A percentile compares a stretch with the other conserved stretches of the same genome.
Conservation (phyloP, 2,113 vertebrate species). For the Heloderma charlesbogerti region DNA sequence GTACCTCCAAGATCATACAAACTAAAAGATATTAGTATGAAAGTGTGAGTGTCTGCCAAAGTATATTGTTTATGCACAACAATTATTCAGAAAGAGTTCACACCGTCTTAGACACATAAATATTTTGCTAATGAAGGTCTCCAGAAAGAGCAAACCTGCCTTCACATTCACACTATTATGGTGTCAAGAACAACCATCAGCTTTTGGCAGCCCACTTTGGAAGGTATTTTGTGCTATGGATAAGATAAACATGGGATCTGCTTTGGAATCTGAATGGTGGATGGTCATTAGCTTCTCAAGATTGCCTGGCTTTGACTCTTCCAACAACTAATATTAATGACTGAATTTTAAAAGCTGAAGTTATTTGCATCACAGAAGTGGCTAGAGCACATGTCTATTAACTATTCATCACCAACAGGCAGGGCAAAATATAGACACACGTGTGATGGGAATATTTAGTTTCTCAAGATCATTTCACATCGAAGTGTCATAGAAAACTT, state of each 20-base stretch:
- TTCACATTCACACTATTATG: slow-evolving; percentile 16
- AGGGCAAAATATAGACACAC: slow-evolving; percentile 22
- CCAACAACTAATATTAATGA: not conserved
- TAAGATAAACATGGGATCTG: slow-evolving; percentile 27
- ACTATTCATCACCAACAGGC: slow-evolving; percentile 10
- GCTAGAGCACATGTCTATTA: slow-evolving; percentile 18
- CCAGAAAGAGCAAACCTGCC: slow-evolving; percentile 49
- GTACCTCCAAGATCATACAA: slow-evolving; percentile 59
- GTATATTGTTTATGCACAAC: slow-evolving; percentile 66
- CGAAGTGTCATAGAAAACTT: slow-evolving; percentile 59
- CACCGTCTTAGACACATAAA: slow-evolving; percentile 53
- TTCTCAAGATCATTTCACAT: slow-evolving; percentile 48
- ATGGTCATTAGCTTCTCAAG: not conserved
- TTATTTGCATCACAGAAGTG: not conserved
- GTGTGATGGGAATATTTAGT: slow-evolving; percentile 43
- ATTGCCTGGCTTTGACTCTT: slow-evolving; percentile 20
- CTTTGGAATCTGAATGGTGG: slow-evolving; percentile 2
- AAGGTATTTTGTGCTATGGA: slow-evolving; percentile 26
- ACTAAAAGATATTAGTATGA: slow-evolving; percentile 69
- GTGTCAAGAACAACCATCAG: slow-evolving; percentile 38
- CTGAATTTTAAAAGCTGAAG: not conserved
- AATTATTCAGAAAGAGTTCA: slow-evolving; percentile 65
- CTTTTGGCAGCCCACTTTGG: not conserved
- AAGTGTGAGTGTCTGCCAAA: slow-evolving; percentile 54
- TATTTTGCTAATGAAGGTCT: slow-evolving; percentile 61